These are phyloP conservation scores for Spodoptera picta DNA, from an alignment of 2,888 invertebrate species.

Conservation along the genomic window DNA sequence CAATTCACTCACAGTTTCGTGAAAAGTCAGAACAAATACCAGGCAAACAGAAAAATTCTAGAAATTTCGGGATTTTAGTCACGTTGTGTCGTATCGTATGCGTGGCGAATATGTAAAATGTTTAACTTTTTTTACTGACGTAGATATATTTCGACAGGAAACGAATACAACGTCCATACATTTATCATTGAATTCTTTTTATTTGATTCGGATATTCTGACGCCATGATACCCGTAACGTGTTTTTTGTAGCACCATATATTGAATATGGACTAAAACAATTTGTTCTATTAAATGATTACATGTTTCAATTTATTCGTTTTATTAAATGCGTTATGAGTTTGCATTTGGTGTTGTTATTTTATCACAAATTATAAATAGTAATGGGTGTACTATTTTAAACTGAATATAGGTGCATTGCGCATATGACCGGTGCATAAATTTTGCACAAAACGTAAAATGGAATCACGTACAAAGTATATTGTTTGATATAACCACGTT, in stretches of 20 bases:
- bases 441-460: no score
- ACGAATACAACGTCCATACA: background rate
- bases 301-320: no score
- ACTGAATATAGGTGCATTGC: no score
- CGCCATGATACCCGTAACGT: no score
- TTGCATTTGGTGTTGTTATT: no score
- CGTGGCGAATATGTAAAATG: constrained; percentile 15
- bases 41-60: background rate
- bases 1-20: background rate
- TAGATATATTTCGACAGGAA: constrained; percentile 10
- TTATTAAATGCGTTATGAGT: no score
- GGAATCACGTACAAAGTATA: no score
- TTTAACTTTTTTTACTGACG: constrained; percentile 8
- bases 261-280: background rate
- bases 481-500: no score
- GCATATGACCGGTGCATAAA: no score
- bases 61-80: background rate
- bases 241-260: constrained; percentile 10
- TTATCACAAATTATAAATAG: no score
- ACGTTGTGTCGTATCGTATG: background rate
- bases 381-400: no score
- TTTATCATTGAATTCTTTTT: constrained; percentile 13
- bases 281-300: no score
- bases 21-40: constrained; percentile 6
- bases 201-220: background rate